phyloP scores from a whole-genome alignment of 2,888 invertebrate genomes.

The Oxyteleia sp. region DNA sequence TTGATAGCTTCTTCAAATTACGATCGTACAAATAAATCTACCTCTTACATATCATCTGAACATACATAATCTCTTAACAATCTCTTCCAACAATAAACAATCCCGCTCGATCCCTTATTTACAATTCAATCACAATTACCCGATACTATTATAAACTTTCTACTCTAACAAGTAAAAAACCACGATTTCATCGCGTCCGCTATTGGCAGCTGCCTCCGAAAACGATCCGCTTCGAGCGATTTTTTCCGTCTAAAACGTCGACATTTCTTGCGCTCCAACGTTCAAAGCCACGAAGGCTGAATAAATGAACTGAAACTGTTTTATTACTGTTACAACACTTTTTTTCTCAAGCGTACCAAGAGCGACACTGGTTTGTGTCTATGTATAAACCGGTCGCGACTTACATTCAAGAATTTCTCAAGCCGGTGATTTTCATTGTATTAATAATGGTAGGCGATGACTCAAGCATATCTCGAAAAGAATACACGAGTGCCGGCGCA shows the following conservation, averaged over 20 bases:
- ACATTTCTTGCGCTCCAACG: slow-evolving; percentile 21
- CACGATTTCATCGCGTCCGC: background rate
- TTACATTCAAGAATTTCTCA: slow-evolving; percentile 70
- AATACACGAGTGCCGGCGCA: too few species aligned
- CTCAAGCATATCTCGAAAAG: too few species aligned
- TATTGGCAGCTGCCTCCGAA: background rate
- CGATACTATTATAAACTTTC: background rate
- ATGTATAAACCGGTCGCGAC: slow-evolving; percentile 66
- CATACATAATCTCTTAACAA: too few species aligned
- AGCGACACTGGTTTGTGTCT: slow-evolving; percentile 57
- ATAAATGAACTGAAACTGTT: slow-evolving; percentile 65
- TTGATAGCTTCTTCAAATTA: too few species aligned
- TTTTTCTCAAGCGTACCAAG: slow-evolving; percentile 51
- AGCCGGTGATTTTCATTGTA: slow-evolving; percentile 70
- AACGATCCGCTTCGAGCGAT: background rate
- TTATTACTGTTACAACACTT: slow-evolving; percentile 62
- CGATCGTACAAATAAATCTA: too few species aligned
- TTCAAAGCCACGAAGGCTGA: slow-evolving; percentile 36
- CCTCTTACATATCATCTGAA: too few species aligned
- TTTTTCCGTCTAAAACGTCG: slow-evolving; percentile 18
- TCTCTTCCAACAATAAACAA: background rate
- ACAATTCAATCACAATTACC: background rate
- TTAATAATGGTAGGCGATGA: too few species aligned
- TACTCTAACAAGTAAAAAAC: background rate
- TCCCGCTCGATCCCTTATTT: too few species aligned